These are phyloP conservation scores for Mus musculus DNA, from an alignment of 2,113 vertebrate genomes.

Conservation along the genomic window DNA sequence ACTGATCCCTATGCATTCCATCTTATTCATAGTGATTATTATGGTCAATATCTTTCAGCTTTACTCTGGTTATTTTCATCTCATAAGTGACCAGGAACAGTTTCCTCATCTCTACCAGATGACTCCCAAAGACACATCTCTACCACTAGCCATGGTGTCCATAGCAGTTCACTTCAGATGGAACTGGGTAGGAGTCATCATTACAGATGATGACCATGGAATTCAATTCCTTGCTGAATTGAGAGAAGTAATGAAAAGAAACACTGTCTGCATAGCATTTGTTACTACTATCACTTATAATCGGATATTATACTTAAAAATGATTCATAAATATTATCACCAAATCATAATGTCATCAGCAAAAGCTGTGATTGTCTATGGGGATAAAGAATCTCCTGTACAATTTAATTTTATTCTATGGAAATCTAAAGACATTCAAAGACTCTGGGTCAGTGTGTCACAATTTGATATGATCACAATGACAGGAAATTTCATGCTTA, in stretches of 20 bases:
- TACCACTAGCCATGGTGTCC: neutral
- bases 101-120: too few relatives aligned
- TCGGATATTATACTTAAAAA: rapidly evolving
- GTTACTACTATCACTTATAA: neutral
- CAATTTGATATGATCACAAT: neutral
- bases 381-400: neutral
- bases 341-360: neutral
- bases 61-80: neutral
- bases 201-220: neutral
- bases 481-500: neutral
- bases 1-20: neutral
- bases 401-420: neutral
- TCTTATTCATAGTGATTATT: neutral
- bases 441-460: neutral
- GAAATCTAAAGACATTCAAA: neutral
- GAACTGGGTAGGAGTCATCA: neutral
- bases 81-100: neutral
- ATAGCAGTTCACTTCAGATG: neutral
- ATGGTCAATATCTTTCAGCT: neutral
- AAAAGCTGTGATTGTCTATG: neutral
- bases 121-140: neutral
- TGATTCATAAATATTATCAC: neutral
- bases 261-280: neutral
- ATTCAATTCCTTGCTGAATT: neutral
- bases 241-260: neutral